phyloP scores from a whole-genome alignment of 2,888 invertebrate genomes.

The Drosophila nigricruria region DNA sequence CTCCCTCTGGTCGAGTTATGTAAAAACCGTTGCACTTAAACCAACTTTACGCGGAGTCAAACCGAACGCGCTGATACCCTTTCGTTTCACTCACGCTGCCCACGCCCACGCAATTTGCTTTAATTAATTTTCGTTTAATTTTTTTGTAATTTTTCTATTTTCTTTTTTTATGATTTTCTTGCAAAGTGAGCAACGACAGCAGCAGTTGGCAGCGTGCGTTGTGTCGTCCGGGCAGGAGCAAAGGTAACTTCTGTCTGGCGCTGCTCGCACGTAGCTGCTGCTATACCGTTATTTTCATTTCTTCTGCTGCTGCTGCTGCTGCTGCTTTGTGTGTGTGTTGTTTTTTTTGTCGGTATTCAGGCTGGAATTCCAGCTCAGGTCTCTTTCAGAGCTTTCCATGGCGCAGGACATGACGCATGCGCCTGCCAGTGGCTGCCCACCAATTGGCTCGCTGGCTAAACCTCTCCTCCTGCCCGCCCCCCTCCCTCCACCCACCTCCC shows the following conservation, averaged over 20 bases:
- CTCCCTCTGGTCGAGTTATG: constrained; percentile 4
- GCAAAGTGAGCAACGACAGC: constrained; percentile 76
- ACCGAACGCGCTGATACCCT: constrained; percentile 37
- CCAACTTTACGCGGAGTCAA: background rate
- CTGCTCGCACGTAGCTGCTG: constrained; percentile 50
- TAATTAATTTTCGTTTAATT: constrained; percentile 1
- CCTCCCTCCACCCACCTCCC: background rate
- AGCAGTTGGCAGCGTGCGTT: constrained; percentile 83
- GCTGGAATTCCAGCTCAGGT: constrained; percentile 75
- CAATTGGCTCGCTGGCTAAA: constrained; percentile 61
- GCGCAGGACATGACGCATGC: constrained; percentile 73
- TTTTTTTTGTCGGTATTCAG: constrained; percentile 65
- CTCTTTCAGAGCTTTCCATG: constrained; percentile 54
- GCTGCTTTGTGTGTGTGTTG: constrained; percentile 24
- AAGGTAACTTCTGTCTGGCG: constrained; percentile 86
- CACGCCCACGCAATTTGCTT: constrained; percentile 5
- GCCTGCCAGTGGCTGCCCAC: constrained; percentile 53
- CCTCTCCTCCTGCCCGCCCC: constrained; percentile 4
- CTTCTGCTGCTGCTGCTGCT: constrained; percentile 45
- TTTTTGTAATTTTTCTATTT: constrained; percentile 10
- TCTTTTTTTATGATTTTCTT: constrained; percentile 28
- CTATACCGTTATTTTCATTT: constrained; percentile 64
- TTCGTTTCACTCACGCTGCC: constrained; percentile 12
- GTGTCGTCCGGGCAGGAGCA: constrained; percentile 86
- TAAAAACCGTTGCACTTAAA: constrained; percentile 6